phyloP scores from a whole-genome alignment of 2,113 vertebrate genomes.

The Pseudolaguvia tuberculata region DNA sequence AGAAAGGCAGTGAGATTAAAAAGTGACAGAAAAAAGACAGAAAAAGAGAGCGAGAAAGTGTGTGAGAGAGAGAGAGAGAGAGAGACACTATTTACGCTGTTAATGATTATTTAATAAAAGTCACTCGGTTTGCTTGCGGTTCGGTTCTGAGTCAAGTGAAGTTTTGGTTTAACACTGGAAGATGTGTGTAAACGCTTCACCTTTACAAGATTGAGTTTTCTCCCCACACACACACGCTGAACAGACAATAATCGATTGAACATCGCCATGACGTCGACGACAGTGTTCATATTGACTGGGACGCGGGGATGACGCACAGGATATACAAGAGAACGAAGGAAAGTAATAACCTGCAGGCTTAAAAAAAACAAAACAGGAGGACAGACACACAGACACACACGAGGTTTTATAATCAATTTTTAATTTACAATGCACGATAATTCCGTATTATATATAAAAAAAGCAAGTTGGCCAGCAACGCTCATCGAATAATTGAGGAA shows the following conservation, averaged over 20 bases:
- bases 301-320: slow-evolving; percentile 4
- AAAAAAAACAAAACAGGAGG: not conserved
- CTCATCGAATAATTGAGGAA: slow-evolving; percentile 55
- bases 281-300: slow-evolving; percentile 20
- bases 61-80: no score
- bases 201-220: not conserved
- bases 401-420: slow-evolving; percentile 57
- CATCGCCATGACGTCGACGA: not conserved
- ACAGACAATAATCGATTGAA: not conserved
- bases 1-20: no score
- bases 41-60: no score
- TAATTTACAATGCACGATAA: slow-evolving; percentile 63
- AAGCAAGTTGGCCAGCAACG: slow-evolving; percentile 69
- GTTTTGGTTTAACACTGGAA: not conserved
- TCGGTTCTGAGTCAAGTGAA: slow-evolving; percentile 9
- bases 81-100: not conserved
- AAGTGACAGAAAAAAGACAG: no score
- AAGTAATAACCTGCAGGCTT: not conserved
- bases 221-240: not conserved
- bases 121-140: not conserved
- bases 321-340: not conserved
- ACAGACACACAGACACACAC: not conserved
- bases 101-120: slow-evolving; percentile 1
- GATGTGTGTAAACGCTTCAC: not conserved
- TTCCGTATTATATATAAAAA: slow-evolving; percentile 49